Base-by-base conservation (phyloP, 2,888 invertebrate genomes). In the Trypoxylon attenuatum region DNA sequence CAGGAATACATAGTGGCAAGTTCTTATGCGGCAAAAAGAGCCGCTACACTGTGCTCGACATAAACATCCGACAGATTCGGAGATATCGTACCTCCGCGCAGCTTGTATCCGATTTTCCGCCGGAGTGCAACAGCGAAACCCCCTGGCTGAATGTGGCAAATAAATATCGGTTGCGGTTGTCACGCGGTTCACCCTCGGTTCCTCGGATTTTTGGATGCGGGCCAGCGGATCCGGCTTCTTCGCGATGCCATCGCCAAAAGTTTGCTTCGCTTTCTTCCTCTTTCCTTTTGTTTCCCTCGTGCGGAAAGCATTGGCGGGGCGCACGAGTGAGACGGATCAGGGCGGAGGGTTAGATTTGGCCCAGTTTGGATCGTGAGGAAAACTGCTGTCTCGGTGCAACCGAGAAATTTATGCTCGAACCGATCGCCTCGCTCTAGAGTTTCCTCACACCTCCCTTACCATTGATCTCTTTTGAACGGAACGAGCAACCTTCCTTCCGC, bases 191-290 rank as follows among this genome's bases (percentile, higher is more conserved):
- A n/a, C n/a, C n/a, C n/a, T n/a, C n/a, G n/a, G n/a, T n/a, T n/a
- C n/a, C n/a, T n/a, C n/a, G n/a, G 45, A 63, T 61, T 60, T 66
- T 67, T 59, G 61, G 70, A 67, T 42, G 41, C 42, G 47, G 54
- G 65, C 63, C 63, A 66, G 62, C 39, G 1, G 33, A 33, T 33
- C 33, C 33, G 33, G n/a, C 18, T n/a, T 19, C 33, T 8, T 23
- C 39, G 6, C 15, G 5, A 15, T n/a, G 8, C 6, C 19, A 15
- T 41, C 10, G 16, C 38, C 55, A 52, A 55, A 67, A 64, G 57
- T 59, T 59, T 23, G 42, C 29, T 42, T 42, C 33, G 5, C 23
- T 23, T 51, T 52, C 29, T 27, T n/a, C 25, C 41, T 13, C 21
- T 43, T 64, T n/a, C 19, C 18, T 49, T 10, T 10, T 41, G 27